Percentiles rank a stretch among this genome's conserved stretches.
These are phyloP conservation scores for Notechis scutatus DNA, from an alignment of 2,113 vertebrate genomes.

Conservation along the genomic window DNA sequence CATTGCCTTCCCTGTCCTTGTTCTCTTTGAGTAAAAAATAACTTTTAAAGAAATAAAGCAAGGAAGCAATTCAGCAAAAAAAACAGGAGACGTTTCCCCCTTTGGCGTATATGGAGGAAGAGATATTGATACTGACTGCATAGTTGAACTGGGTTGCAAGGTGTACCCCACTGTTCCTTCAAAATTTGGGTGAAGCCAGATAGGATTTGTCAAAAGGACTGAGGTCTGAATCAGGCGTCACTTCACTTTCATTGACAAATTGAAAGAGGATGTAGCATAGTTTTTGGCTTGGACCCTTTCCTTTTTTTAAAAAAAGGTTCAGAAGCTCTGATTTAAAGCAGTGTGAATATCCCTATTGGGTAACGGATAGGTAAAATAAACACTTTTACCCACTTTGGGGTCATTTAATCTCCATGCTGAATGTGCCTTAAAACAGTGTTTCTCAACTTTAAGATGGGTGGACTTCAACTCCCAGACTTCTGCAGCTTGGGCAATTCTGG, in stretches of 20 bases:
- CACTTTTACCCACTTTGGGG: background rate
- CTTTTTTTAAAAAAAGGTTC: too few relatives aligned
- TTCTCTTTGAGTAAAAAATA: background rate
- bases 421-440: background rate
- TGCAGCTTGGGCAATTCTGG: background rate
- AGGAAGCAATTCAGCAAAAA: background rate
- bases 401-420: background rate
- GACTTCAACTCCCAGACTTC: background rate
- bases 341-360: too few relatives aligned
- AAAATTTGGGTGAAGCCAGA: background rate
- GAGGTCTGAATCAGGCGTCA: background rate
- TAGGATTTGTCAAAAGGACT: background rate
- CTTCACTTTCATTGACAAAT: background rate
- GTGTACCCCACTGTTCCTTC: background rate
- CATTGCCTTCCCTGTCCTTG: background rate
- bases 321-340: too few relatives aligned
- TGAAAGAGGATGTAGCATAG: background rate
- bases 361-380: background rate
- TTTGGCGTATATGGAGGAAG: background rate
- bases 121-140: background rate
- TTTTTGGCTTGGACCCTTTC: too few relatives aligned
- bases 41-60: background rate
- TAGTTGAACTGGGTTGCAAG: background rate
- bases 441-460: background rate
- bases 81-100: background rate